Percentiles rank a stretch among this genome's conserved stretches.
Evolutionary conservation across 2,888 invertebrate genomes (phyloP).

Genomic region (Ypsolopha scabrella): DNA sequence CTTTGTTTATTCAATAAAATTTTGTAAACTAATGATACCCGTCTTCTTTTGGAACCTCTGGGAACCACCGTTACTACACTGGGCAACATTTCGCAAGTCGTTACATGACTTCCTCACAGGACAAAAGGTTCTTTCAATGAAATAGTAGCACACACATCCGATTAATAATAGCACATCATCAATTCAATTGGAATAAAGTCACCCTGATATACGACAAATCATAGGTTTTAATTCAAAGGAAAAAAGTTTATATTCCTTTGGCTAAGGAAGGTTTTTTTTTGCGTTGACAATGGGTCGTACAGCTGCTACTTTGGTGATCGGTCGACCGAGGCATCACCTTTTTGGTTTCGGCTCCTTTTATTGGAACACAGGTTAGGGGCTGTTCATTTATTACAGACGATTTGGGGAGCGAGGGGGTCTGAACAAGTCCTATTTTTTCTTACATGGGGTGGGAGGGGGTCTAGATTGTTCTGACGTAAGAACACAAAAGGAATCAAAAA

Average conservation of each 20-base stretch:
- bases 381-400: too few relatives aligned
- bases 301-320: slow-evolving; percentile 24
- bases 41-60: too few relatives aligned
- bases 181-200: slow-evolving; percentile 10
- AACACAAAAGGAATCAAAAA: too few relatives aligned
- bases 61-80: too few relatives aligned
- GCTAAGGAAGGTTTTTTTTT: slow-evolving; percentile 19
- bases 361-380: background rate
- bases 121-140: background rate
- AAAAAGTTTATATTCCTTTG: slow-evolving; percentile 18
- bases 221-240: slow-evolving; percentile 9
- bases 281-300: slow-evolving; percentile 34
- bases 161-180: slow-evolving; percentile 31
- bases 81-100: background rate
- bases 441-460: too few relatives aligned
- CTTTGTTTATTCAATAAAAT: too few relatives aligned
- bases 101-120: background rate
- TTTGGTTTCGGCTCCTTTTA: slow-evolving; percentile 17
- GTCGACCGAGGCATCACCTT: background rate
- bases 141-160: slow-evolving; percentile 24
- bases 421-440: too few relatives aligned
- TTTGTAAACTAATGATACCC: too few relatives aligned
- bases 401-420: too few relatives aligned
- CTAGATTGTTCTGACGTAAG: too few relatives aligned
- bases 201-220: background rate